Conservation (phyloP, 1,140 invertebrate genomes). For the Pomacea maculata region DNA sequence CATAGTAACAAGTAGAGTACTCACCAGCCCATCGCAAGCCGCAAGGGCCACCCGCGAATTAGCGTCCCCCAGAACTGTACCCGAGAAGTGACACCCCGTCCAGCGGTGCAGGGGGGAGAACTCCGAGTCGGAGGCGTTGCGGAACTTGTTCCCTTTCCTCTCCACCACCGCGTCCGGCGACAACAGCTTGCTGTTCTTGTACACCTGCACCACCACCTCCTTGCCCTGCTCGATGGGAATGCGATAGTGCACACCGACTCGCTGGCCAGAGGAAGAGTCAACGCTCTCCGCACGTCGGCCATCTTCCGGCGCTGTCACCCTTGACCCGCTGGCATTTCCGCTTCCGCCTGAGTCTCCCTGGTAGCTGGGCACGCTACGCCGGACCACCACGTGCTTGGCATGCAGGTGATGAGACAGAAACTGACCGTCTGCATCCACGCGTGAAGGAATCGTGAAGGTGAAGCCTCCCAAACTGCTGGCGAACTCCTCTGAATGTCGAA, state of each 20-base stretch:
- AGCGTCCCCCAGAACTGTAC: constrained; percentile 74
- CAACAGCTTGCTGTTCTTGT: constrained; percentile 75
- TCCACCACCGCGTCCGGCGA: constrained; percentile 78
- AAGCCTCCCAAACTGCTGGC: constrained; percentile 62
- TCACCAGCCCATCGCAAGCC: constrained; percentile 84
- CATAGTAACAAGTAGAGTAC: constrained; percentile 57
- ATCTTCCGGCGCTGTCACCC: neutral
- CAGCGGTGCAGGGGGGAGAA: constrained; percentile 26
- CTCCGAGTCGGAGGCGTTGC: constrained; percentile 58
- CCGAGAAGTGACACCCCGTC: constrained; percentile 78
- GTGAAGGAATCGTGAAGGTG: constrained; percentile 70
- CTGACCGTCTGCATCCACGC: constrained; percentile 69
- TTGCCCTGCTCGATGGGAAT: constrained; percentile 66
- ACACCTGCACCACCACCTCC: constrained; percentile 69
- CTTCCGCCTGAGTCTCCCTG: neutral
- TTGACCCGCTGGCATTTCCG: neutral
- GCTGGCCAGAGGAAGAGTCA: neutral
- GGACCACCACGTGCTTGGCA: constrained; percentile 29
- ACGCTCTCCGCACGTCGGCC: too few relatives aligned
- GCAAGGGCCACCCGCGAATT: constrained; percentile 79
- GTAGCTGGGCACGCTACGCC: constrained; percentile 22
- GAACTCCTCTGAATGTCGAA: constrained; percentile 48
- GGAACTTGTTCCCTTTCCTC: constrained; percentile 68
- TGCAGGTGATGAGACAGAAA: constrained; percentile 70
- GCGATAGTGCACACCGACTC: constrained; percentile 70